Conservation (phyloP, 2,113 vertebrate species). For the Poeciliopsis prolifica region DNA sequence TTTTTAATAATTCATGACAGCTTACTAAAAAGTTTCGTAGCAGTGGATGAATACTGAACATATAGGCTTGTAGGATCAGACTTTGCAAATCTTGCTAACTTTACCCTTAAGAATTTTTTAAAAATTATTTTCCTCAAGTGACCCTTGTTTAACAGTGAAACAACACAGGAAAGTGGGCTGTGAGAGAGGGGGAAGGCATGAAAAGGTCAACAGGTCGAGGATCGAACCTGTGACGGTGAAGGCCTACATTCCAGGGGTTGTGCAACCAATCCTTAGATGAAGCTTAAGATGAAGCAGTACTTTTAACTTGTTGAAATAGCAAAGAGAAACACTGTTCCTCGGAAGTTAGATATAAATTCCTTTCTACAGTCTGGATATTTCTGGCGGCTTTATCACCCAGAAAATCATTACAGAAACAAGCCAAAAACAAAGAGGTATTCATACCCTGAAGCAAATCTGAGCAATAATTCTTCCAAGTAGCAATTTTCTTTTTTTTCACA, state of each 20-base stretch:
- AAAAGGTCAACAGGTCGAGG: no score
- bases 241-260: no score
- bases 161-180: no score
- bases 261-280: neutral
- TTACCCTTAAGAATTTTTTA: no score
- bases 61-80: neutral
- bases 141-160: no score
- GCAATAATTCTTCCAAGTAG: neutral
- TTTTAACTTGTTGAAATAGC: neutral
- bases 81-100: neutral
- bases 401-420: constrained; percentile 1
- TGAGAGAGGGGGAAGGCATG: no score
- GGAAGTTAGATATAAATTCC: neutral
- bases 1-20: no score
- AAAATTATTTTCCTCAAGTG: no score
- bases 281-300: neutral
- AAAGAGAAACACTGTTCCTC: neutral
- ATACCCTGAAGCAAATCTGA: neutral
- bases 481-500: neutral
- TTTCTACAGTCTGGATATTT: neutral
- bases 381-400: neutral
- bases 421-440: neutral
- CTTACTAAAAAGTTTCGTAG: no score
- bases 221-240: no score
- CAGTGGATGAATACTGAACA: neutral